Base-by-base conservation (phyloP, 2,888 invertebrate genomes). In the Drosophila histrio region DNA sequence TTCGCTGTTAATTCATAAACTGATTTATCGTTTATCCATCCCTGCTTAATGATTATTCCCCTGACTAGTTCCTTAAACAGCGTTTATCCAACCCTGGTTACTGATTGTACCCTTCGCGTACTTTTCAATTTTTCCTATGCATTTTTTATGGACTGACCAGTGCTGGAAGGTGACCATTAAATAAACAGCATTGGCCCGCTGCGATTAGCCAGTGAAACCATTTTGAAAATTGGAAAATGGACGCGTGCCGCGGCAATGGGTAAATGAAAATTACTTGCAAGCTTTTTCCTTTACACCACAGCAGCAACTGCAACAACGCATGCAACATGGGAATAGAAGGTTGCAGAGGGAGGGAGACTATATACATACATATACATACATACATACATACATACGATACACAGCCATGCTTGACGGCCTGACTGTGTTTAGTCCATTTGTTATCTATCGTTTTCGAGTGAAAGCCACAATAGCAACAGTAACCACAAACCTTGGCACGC, bases 161-260 rank as follows among this genome's bases (percentile, higher is more conserved):
- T 34, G 44, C 26, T 41, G 41, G 38, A 53, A 46, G 64, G 56
- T 62, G 67, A 60, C 17, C 61, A 64, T 50, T 74, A 41, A 80
- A 65, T 62, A 71, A 84, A 77, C 61, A 54, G 26, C 54, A 46
- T 53, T 50, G 52, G 38, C 9, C 28, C 64, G 53, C 11, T 34
- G 46, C 32, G 44, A 67, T 60, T 75, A 72, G 39, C 50, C 15
- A 39, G 65, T 30, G 56, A 69, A 61, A 49, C 49, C 41, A 81
- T 69, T 64, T 69, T 64, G n/a, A 21, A 82, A 75, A 78, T 78
- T 62, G 64, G 44, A 69, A 65, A 76, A 57, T 46, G 36, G 22
- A 49, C 56, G 44, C 59, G 53, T 73, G 64, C 38, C 52, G 15
- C 30, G 3, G 54, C 32, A 53, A 26, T n/a, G 17, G 17, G 30